Base-by-base conservation (phyloP, 2,113 vertebrate genomes). In the Puma concolor region DNA sequence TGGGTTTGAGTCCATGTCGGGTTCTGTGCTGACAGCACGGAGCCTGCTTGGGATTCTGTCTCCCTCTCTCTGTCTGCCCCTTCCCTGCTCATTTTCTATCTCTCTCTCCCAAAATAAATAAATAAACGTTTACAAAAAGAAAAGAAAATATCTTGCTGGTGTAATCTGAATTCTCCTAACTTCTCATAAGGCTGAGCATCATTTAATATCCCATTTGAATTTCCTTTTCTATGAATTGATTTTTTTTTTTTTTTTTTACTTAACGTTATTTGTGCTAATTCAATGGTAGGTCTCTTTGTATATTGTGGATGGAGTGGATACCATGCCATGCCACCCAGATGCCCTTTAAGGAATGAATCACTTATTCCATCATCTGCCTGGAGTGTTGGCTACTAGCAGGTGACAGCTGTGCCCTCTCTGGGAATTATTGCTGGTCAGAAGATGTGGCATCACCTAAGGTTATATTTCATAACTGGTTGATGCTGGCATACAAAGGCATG, bases 231-330 rank as follows among this genome's bases (percentile, higher is more conserved):
- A 9, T 92, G 41, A 89, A 92, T 81, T 76, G 0, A 63, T 36
- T 82, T 92, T n/a, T 66, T 90, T 96, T 31, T n/a, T n/a, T n/a
- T 44, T 44, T 44, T 44, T 44, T 44, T 8, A 69, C 50, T 93
- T 93, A 66, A 95, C 84, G 60, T 81, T 81, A 69, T 71, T 93
- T 86, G 57, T 41, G 9, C 31, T 87, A 95, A 90, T 87, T 96
- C 60, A 83, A 4, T 77, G 64, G 8, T 81, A 92, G 13, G 9
- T 87, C 12, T 79, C 4, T 91, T 87, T 52, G 21, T 52, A 67
- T 92, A 81, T 77, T 44, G 31, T 25, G 4, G 8, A 67, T 33
- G 0, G 48, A 63, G 19, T 90, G 15, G 1, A 71, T 64, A 33
- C 4, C 67, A 41, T 4, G 6, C 17, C 41, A 85, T 85, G 41